A percentile compares a stretch with the other conserved stretches of the same genome.
phyloP scores from a whole-genome alignment of 2,888 invertebrate species.

The Eutolmus rufibarbis region DNA sequence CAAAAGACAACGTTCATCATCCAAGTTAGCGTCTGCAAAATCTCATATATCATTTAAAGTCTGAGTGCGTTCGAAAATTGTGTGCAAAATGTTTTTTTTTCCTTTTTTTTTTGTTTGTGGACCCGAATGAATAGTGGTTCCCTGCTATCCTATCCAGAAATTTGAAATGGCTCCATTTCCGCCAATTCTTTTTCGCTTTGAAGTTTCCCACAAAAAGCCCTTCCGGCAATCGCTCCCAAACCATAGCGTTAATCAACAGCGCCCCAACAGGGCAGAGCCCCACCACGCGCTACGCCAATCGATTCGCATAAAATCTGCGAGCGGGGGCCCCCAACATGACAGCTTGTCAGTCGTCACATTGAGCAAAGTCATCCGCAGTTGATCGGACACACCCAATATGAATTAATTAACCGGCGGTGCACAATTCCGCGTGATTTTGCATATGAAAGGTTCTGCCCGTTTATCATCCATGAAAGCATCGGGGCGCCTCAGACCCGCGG shows the following conservation, averaged over 20 bases:
- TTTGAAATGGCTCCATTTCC: background rate
- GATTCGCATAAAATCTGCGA: background rate
- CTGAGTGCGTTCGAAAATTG: background rate
- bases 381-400: conserved; percentile 4
- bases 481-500: background rate
- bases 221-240: background rate
- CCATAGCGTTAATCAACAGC: background rate
- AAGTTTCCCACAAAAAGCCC: background rate
- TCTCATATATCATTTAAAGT: background rate
- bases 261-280: background rate
- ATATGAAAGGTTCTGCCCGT: background rate
- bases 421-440: background rate
- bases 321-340: background rate
- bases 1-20: background rate
- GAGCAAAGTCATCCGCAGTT: conserved; percentile 22
- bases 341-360: conserved; percentile 13
- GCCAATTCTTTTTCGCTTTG: background rate
- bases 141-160: background rate
- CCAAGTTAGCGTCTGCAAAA: background rate
- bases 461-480: background rate
- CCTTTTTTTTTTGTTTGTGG: background rate
- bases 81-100: background rate
- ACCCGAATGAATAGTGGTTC: background rate
- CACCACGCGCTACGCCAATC: background rate
- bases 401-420: background rate